These are phyloP conservation scores for Eclectus roratus DNA, from an alignment of 2,113 vertebrate genomes.

Conservation along the genomic window DNA sequence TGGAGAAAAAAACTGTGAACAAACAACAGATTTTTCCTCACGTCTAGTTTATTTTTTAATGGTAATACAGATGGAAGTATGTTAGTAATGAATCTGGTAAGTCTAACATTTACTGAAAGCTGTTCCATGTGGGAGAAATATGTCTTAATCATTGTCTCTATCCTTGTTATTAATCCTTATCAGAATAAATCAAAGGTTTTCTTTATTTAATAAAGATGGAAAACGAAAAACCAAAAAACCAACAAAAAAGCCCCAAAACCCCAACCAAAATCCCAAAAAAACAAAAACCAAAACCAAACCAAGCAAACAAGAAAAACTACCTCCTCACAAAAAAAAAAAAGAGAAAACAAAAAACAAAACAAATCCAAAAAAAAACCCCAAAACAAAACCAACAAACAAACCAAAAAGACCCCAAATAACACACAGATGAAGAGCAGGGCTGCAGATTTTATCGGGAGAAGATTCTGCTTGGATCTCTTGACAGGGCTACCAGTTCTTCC, in stretches of 20 bases:
- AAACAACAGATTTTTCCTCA: background rate
- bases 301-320: too few species aligned
- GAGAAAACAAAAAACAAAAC: too few species aligned
- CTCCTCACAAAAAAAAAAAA: too few species aligned
- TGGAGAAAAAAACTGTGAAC: background rate
- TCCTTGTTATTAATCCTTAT: background rate
- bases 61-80: background rate
- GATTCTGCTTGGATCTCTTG: background rate
- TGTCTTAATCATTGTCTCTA: background rate
- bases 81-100: background rate
- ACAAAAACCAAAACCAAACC: too few species aligned
- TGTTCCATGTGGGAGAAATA: background rate
- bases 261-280: too few species aligned
- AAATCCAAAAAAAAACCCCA: too few species aligned
- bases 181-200: background rate
- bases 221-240: background rate
- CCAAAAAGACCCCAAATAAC: background rate
- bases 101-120: background rate
- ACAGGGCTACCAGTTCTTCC: fast-evolving
- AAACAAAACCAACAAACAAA: background rate
- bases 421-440: background rate
- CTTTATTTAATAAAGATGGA: background rate
- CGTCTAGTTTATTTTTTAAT: background rate
- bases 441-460: background rate
- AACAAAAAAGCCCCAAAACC: background rate